Conservation (phyloP, 2,888 invertebrate species). For the Platycheirus rosarum region DNA sequence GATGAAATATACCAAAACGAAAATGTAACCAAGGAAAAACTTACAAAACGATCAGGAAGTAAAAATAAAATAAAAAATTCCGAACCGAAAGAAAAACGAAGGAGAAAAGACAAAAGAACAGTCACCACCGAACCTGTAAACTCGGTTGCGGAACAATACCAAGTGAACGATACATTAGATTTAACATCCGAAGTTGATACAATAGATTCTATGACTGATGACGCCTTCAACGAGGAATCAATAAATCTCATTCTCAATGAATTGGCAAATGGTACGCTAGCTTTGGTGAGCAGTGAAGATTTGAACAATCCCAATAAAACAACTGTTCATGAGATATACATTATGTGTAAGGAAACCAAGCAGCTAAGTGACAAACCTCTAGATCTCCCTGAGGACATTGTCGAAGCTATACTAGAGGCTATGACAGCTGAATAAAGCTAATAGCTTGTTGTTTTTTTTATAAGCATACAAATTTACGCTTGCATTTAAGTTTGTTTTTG, state of each 20-base stretch:
- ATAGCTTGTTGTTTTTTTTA: background rate
- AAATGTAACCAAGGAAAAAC: conserved; percentile 76
- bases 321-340: conserved; percentile 81
- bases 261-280: conserved; percentile 80
- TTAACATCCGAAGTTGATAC: conserved; percentile 25
- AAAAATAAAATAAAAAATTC: conserved; percentile 42
- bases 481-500: conserved; percentile 46
- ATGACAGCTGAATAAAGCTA: conserved; percentile 74
- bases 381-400: conserved; percentile 80
- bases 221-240: conserved; percentile 77
- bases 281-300: conserved; percentile 80
- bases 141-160: conserved; percentile 37
- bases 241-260: conserved; percentile 79
- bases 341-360: conserved; percentile 79
- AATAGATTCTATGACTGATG: conserved; percentile 45
- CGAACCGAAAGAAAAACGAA: conserved; percentile 53
- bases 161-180: conserved; percentile 34
- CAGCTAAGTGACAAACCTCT: conserved; percentile 80
- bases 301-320: conserved; percentile 77
- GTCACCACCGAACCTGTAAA: background rate
- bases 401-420: conserved; percentile 80
- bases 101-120: conserved; percentile 18
- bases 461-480: conserved; percentile 17
- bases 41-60: conserved; percentile 75
- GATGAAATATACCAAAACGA: conserved; percentile 80